These are phyloP conservation scores for Lacanobia oleracea DNA, from an alignment of 2,888 invertebrate genomes.

Conservation along the genomic window DNA sequence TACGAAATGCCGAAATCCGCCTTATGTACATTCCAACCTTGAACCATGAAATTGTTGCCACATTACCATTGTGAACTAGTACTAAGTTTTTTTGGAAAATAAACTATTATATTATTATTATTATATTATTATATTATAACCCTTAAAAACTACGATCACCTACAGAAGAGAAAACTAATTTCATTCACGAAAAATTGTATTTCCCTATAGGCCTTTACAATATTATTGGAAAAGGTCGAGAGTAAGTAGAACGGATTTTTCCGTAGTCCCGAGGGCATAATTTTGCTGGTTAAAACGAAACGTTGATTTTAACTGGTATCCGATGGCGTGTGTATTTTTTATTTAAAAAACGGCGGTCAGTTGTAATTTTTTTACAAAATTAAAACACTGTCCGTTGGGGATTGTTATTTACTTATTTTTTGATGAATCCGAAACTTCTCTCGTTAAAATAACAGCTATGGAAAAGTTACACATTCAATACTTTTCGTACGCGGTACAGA, in stretches of 20 bases:
- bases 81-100: no score
- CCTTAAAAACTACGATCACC: background rate
- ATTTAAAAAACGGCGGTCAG: slow-evolving; percentile 18
- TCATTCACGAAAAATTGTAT: slow-evolving; percentile 30
- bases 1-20: no score
- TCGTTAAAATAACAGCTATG: slow-evolving; percentile 25
- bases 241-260: slow-evolving; percentile 53
- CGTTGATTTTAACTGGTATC: slow-evolving; percentile 49
- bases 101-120: no score
- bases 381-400: slow-evolving; percentile 14
- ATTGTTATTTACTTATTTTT: slow-evolving; percentile 22
- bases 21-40: no score
- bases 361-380: slow-evolving; percentile 34
- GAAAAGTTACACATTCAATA: background rate
- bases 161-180: slow-evolving; percentile 23
- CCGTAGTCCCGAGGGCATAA: slow-evolving; percentile 46
- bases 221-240: slow-evolving; percentile 49
- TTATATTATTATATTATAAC: no score
- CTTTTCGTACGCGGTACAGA: background rate
- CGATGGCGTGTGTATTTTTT: slow-evolving; percentile 28
- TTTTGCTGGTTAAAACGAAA: slow-evolving; percentile 51
- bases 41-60: no score
- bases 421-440: slow-evolving; percentile 22
- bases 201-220: slow-evolving; percentile 38
- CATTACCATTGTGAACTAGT: no score